Conservation (phyloP, 2,797 vertebrate species). For the Microctenopoma lineatum region DNA sequence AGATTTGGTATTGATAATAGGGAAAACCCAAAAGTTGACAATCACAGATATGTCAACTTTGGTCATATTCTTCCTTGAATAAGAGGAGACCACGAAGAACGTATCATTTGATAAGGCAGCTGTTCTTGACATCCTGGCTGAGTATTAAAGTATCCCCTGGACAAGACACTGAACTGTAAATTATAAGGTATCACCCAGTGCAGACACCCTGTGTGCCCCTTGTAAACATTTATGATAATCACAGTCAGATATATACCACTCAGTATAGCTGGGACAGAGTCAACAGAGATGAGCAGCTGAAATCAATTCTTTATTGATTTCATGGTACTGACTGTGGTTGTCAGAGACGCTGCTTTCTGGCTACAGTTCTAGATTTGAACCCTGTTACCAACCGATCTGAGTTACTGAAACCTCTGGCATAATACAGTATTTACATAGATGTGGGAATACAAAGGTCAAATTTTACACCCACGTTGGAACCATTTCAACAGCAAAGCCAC, state of each 20-base stretch:
- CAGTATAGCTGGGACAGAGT: constrained; percentile 5
- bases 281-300: constrained; percentile 4
- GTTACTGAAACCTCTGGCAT: constrained; percentile 6
- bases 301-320: constrained; percentile 19
- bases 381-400: constrained; percentile 8
- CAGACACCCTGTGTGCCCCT: neutral
- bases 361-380: constrained; percentile 4
- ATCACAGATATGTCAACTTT: neutral
- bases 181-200: too few relatives aligned
- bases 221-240: neutral
- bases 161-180: too few relatives aligned
- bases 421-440: neutral
- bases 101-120: too few relatives aligned
- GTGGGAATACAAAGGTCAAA: constrained; percentile 28
- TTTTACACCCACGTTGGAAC: constrained; percentile 11
- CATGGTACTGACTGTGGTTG: constrained; percentile 8
- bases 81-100: too few relatives aligned
- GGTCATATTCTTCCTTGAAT: neutral
- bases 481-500: constrained; percentile 2
- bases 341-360: neutral
- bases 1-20: neutral
- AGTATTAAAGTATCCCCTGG: too few relatives aligned
- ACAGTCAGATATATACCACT: constrained; percentile 8
- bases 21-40: neutral
- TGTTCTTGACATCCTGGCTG: too few relatives aligned